Evolutionary conservation across 2,797 vertebrate species (phyloP).

Genomic region (Halcyon chelicuti): DNA sequence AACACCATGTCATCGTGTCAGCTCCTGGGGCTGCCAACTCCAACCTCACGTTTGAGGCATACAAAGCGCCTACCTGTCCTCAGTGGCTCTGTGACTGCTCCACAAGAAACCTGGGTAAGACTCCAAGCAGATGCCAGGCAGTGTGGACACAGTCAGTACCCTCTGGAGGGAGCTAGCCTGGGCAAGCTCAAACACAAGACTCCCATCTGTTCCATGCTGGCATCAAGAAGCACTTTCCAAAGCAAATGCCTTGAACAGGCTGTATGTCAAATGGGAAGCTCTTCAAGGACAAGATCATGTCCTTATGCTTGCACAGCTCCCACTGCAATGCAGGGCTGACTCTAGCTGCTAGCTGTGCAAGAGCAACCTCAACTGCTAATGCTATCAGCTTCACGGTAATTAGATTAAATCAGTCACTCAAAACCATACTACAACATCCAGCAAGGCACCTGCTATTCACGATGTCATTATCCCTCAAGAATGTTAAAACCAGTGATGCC

Average conservation of each 20-base stretch:
- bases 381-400: not conserved
- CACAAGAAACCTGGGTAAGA: not conserved
- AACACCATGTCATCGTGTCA: fast-evolving
- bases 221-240: not conserved
- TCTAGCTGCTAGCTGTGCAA: not conserved
- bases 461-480: not conserved
- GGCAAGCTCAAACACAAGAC: not conserved
- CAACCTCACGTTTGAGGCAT: not conserved
- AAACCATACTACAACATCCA: not conserved
- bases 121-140: not conserved
- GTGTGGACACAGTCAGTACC: not conserved
- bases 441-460: not conserved
- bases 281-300: not conserved
- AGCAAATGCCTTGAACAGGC: not conserved
- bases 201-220: not conserved
- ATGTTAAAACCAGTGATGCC: not conserved
- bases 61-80: not conserved
- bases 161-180: not conserved
- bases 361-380: not conserved
- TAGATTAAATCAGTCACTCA: not conserved
- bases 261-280: fast-evolving
- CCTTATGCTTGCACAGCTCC: not conserved
- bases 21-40: not conserved
- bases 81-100: fast-evolving
- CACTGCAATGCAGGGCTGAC: not conserved